These are phyloP conservation scores for Saxicola maurus DNA, from an alignment of 2,797 vertebrate species.

Conservation along the genomic window DNA sequence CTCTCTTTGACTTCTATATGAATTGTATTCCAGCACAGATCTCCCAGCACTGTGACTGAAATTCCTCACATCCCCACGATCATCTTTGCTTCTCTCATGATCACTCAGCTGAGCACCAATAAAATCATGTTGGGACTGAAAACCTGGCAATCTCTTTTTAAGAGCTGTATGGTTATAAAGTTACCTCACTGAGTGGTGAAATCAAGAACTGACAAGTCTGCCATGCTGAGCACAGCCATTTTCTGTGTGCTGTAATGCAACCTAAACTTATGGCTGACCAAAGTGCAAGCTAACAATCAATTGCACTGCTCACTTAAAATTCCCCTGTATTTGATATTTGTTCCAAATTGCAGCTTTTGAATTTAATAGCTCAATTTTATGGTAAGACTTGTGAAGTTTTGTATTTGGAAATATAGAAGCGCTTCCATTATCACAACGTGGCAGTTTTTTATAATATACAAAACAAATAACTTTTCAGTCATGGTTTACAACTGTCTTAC, in stretches of 20 bases:
- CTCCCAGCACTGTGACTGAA: not conserved
- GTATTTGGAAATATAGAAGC: constrained; percentile 26
- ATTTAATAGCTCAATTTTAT: constrained; percentile 3
- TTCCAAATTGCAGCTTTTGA: constrained; percentile 36
- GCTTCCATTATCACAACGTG: not conserved
- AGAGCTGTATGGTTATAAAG: not conserved
- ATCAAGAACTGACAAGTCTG: not conserved
- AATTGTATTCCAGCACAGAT: not conserved
- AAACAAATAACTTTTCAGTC: constrained; percentile 26
- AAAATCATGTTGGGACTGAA: not conserved
- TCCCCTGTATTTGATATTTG: constrained; percentile 3
- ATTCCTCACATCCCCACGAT: not conserved
- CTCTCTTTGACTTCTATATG: not conserved
- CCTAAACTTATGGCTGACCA: not conserved
- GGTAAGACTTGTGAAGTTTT: constrained; percentile 7
- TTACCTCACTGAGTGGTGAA: not conserved
- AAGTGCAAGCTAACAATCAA: not conserved
- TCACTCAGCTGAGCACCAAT: not conserved
- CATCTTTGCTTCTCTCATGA: not conserved
- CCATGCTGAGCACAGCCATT: not conserved
- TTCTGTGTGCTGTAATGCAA: not conserved
- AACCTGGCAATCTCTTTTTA: not conserved
- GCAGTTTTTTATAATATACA: constrained; percentile 14
- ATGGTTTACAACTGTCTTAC: constrained; percentile 32
- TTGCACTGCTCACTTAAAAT: not conserved